Evolutionary conservation across 2,888 invertebrate genomes (phyloP).

Genomic region (Eueremaeus valkanovi): DNA sequence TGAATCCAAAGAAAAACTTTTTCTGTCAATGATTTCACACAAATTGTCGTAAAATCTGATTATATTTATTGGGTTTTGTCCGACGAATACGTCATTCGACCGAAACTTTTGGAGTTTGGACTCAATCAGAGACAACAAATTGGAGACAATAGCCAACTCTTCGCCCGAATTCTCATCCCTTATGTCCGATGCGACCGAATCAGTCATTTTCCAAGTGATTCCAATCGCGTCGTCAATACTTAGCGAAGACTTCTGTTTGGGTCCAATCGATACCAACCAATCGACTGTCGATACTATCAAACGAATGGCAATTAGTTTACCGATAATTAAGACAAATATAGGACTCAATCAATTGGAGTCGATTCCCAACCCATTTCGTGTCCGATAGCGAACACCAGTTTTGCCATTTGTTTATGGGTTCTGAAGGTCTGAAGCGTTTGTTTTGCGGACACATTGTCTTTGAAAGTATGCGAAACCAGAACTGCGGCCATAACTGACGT

Average conservation of each 20-base stretch:
- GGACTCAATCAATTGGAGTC: too few species aligned
- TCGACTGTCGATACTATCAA: conserved; percentile 46
- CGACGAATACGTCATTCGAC: conserved; percentile 41
- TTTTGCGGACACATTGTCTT: conserved; percentile 44
- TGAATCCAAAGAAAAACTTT: conserved; percentile 44
- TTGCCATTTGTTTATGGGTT: conserved; percentile 46
- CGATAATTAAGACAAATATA: too few species aligned
- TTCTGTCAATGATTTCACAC: conserved; percentile 43
- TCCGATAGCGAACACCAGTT: conserved; percentile 45
- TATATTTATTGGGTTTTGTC: conserved; percentile 45
- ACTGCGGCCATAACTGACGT: conserved; percentile 46
- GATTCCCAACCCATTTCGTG: conserved; percentile 46
- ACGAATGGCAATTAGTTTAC: background rate
- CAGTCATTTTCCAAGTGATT: conserved; percentile 46
- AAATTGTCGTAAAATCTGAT: conserved; percentile 45
- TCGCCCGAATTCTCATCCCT: conserved; percentile 42
- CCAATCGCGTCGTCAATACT: conserved; percentile 41
- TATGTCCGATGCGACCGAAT: conserved; percentile 43
- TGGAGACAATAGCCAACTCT: conserved; percentile 43
- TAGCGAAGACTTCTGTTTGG: conserved; percentile 38
- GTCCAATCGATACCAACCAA: conserved; percentile 45
- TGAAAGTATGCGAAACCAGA: conserved; percentile 44
- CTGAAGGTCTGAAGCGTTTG: conserved; percentile 44
- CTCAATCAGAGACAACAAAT: conserved; percentile 43
- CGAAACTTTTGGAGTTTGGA: conserved; percentile 43